These are phyloP conservation scores for Acleris sparsana DNA, from an alignment of 2,888 invertebrate genomes.

Conservation along the genomic window DNA sequence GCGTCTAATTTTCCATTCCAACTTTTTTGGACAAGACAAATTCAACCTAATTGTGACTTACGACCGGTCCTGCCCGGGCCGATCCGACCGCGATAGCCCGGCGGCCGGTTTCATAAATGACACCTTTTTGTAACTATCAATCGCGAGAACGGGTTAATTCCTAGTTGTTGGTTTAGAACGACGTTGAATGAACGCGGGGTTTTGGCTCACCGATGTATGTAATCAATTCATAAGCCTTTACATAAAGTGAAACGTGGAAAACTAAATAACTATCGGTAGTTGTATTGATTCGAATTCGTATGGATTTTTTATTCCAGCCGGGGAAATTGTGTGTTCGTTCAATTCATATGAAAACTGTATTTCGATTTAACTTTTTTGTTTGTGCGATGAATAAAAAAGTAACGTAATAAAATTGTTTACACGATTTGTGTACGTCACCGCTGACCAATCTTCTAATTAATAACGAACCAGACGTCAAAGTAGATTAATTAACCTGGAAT, in stretches of 20 bases:
- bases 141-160: constrained; percentile 30
- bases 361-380: no score
- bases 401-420: no score
- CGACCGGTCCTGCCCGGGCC: constrained; percentile 22
- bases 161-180: background rate
- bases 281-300: no score
- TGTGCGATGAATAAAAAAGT: no score
- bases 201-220: background rate
- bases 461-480: constrained; percentile 5
- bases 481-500: constrained; percentile 20
- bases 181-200: constrained; percentile 3
- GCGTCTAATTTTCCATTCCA: constrained; percentile 22
- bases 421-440: no score
- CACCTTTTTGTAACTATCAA: constrained; percentile 38
- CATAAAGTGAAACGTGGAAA: no score
- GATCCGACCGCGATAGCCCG: constrained; percentile 39
- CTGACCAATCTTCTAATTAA: background rate
- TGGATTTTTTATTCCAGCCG: no score
- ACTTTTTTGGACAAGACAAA: constrained; percentile 32
- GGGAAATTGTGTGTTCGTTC: no score
- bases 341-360: no score
- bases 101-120: constrained; percentile 37
- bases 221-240: no score
- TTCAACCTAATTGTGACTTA: constrained; percentile 34
- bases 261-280: no score